Conservation (phyloP, 2,113 vertebrate genomes). For the Columba livia region DNA sequence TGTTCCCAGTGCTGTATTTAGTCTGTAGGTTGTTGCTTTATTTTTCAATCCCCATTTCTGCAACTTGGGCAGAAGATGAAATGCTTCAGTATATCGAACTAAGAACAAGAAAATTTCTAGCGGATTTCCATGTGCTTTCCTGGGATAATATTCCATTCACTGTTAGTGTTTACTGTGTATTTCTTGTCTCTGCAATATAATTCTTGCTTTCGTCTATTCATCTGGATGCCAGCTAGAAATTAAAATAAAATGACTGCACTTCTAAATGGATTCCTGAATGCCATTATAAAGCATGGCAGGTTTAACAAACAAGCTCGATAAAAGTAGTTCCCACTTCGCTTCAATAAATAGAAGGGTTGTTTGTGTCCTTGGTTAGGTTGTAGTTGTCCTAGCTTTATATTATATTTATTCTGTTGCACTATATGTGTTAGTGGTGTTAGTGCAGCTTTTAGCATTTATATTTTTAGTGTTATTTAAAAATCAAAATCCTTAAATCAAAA, state of each 20-base stretch:
- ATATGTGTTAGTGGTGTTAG: not conserved
- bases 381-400: constrained; percentile 41
- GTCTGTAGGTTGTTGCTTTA: not conserved
- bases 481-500: constrained; percentile 32
- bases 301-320: constrained; percentile 62
- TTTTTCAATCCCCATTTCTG: constrained; percentile 7
- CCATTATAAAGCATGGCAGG: constrained; percentile 48
- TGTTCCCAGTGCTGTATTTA: not conserved
- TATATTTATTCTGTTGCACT: constrained; percentile 24
- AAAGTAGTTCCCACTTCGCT: constrained; percentile 47
- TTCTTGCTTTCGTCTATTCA: constrained; percentile 57
- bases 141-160: not conserved
- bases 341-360: constrained; percentile 51
- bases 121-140: constrained; percentile 25
- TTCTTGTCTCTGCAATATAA: constrained; percentile 23
- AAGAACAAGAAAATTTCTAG: constrained; percentile 7
- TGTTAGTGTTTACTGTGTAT: constrained; percentile 1
- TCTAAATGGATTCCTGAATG: constrained; percentile 44
- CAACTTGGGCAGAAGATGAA: constrained; percentile 1
- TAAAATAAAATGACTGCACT: constrained; percentile 61
- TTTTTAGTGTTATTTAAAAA: constrained; percentile 26
- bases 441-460: constrained; percentile 29
- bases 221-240: constrained; percentile 50
- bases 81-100: not conserved
- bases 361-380: constrained; percentile 44